These are phyloP conservation scores for Conger conger DNA, from an alignment of 2,113 vertebrate genomes.

Conservation along the genomic window DNA sequence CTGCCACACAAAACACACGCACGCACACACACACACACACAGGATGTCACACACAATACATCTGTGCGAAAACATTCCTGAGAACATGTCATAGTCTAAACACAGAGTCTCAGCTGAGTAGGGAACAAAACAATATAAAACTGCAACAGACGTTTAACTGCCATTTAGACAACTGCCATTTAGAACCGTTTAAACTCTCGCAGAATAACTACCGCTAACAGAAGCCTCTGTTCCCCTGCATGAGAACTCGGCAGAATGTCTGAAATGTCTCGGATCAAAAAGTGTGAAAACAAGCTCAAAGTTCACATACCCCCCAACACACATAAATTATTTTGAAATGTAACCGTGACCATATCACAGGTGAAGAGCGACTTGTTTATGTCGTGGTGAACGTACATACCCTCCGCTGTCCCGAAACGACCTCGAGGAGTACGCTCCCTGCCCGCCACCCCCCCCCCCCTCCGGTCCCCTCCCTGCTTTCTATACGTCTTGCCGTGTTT, in stretches of 20 bases:
- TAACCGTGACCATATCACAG: not conserved
- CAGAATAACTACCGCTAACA: not conserved
- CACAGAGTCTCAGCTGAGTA: not conserved
- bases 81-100: not conserved
- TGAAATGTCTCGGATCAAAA: constrained; percentile 2
- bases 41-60: not conserved
- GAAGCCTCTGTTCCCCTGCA: constrained; percentile 40
- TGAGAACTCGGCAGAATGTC: constrained; percentile 46
- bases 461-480: constrained; percentile 21
- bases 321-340: not conserved
- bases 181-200: not conserved
- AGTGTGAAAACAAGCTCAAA: not conserved
- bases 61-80: not conserved
- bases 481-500: constrained; percentile 34
- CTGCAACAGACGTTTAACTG: too few relatives aligned
- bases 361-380: not conserved
- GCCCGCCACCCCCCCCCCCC: not conserved
- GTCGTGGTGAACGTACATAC: constrained; percentile 33
- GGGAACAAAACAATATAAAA: not conserved
- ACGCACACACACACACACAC: not conserved
- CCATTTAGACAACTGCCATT: not conserved
- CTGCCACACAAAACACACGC: not conserved
- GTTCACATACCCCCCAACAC: not conserved
- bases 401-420: constrained; percentile 18
- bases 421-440: constrained; percentile 2